Base-by-base conservation (phyloP, 2,113 vertebrate genomes). In the Pseudorasbora parva region DNA sequence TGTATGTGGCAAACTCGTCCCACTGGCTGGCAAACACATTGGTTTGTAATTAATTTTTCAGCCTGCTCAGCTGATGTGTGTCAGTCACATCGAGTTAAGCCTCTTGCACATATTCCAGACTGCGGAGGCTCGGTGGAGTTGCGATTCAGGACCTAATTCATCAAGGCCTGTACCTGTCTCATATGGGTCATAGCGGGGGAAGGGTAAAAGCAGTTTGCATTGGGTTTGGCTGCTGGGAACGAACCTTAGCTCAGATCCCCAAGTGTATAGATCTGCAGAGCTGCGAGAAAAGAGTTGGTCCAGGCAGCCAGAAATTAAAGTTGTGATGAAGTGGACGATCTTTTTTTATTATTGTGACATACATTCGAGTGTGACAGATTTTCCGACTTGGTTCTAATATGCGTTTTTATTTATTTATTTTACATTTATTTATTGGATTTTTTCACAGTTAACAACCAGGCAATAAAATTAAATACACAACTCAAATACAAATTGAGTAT, bases 11-110 rank as follows among this genome's bases (percentile, higher is more conserved):
- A 72, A 84, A 84, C 86, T 82, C 43, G 47, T 75, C 7, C 15
- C 77, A 84, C 81, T 84, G 78, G 19, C 85, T 76, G 84, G 76
- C 27, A 33, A 83, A 85, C 82, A 72, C 47, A 2, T 57, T 56
- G 47, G 82, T 74, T 85, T 74, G 78, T 76, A 78, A 87, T 87
- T 83, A 85, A 83, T 85, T 83, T 87, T 85, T 87, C 47, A 25
- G 62, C 66, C 69, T 72, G 62, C 78, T 87, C 66, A 73, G 84
- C 74, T 56, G 72, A 83, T 83, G 62, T 82, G 72, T 85, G 71
- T 68, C 84, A 87, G 78, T 85, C 84, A 74, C 8, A 30, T 77
- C 68, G 30, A 47, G 45, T 81, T 21, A 68, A 56, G 76, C 82
- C 84, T 87, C 87, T 86, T 30, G 33, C 14, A 10, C 47, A 7